A percentile compares a stretch with the other conserved stretches of the same genome.
Evolutionary conservation across 1,140 invertebrate species (phyloP).

Genomic region (Phocides pigmalion): DNA sequence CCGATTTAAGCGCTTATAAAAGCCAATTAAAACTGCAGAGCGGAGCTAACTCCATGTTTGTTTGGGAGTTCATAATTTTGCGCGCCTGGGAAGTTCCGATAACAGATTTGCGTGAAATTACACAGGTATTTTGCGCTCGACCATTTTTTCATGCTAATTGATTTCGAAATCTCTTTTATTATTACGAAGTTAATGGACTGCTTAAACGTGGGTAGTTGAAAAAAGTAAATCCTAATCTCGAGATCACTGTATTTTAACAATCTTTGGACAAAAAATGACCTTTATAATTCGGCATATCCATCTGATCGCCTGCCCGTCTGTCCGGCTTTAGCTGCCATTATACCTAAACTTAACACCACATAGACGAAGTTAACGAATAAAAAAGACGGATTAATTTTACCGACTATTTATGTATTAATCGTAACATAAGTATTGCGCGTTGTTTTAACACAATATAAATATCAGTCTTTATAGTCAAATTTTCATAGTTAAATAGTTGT

Average conservation of each 20-base stretch:
- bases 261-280: too few relatives aligned
- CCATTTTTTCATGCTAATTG: conserved; percentile 9
- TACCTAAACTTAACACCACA: too few relatives aligned
- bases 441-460: too few relatives aligned
- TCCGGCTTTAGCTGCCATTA: too few relatives aligned
- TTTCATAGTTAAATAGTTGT: too few relatives aligned
- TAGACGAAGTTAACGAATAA: too few relatives aligned
- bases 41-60: conserved; percentile 30
- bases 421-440: too few relatives aligned
- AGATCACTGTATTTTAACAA: neutral
- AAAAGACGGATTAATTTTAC: too few relatives aligned
- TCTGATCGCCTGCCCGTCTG: too few relatives aligned
- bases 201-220: neutral
- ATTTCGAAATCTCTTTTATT: neutral
- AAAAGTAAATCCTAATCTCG: neutral
- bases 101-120: conserved; percentile 12
- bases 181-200: neutral
- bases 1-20: conserved; percentile 29
- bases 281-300: too few relatives aligned
- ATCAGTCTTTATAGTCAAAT: too few relatives aligned
- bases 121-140: conserved; percentile 19
- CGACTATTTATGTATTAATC: too few relatives aligned
- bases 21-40: conserved; percentile 28
- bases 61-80: conserved; percentile 26
- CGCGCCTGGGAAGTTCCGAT: conserved; percentile 6